A percentile compares a stretch with the other conserved stretches of the same genome.
These are phyloP conservation scores for Dicentrarchus labrax DNA, from an alignment of 2,113 vertebrate genomes.

Conservation along the genomic window DNA sequence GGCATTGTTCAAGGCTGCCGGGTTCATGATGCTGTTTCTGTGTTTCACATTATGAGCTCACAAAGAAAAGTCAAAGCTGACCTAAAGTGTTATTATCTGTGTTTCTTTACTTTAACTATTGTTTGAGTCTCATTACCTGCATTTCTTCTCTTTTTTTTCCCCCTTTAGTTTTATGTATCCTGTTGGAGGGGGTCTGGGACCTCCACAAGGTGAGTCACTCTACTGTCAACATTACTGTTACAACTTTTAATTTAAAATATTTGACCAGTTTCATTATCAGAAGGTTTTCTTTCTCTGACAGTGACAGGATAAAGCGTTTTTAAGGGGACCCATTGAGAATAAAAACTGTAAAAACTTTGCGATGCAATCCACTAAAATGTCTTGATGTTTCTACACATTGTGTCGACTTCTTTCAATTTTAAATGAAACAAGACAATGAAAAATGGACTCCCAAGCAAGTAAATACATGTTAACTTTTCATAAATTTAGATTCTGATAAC, in stretches of 20 bases:
- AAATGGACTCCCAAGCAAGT: neutral
- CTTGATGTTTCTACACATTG: neutral
- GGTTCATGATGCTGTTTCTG: neutral
- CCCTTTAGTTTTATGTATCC: slow-evolving; percentile 94
- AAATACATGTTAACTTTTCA: neutral
- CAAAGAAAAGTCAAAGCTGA: neutral
- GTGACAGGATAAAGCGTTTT: too few species aligned
- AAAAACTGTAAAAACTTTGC: too few species aligned
- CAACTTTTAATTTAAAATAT: neutral
- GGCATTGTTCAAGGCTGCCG: neutral
- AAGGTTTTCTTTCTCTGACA: neutral
- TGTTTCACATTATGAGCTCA: neutral
- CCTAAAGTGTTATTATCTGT: neutral
- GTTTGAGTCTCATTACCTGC: slow-evolving; percentile 58
- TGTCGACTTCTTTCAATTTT: too few species aligned
- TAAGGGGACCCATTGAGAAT: too few species aligned
- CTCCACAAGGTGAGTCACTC: slow-evolving; percentile 92
- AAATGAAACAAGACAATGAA: neutral
- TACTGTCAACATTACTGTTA: neutral
- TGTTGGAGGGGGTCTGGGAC: slow-evolving; percentile 91
- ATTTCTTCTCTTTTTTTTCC: slow-evolving; percentile 41
- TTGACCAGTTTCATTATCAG: neutral
- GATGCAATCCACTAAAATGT: neutral
- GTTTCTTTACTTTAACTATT: neutral
- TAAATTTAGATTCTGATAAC: neutral